A percentile compares a stretch with the other conserved stretches of the same genome.
Conservation (phyloP, 2,888 invertebrate species). For the Labia minor region DNA sequence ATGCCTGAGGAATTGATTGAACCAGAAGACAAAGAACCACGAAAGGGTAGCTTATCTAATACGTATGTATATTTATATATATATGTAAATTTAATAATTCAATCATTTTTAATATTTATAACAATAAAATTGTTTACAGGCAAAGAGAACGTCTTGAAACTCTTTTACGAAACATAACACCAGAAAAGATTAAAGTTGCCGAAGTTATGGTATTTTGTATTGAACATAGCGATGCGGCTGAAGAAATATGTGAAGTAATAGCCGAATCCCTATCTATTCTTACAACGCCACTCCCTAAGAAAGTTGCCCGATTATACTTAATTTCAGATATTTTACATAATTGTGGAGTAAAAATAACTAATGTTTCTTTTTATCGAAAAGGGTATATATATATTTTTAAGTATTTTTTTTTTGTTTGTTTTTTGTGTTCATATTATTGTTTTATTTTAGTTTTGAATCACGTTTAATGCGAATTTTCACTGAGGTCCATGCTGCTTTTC, state of each 20-base stretch:
- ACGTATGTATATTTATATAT: conserved; percentile 42
- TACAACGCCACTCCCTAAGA: conserved; percentile 70
- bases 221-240: conserved; percentile 94
- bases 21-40: conserved; percentile 53
- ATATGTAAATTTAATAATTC: too few species aligned
- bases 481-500: conserved; percentile 59
- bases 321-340: conserved; percentile 95
- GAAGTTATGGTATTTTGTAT: conserved; percentile 99
- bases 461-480: conserved; percentile 68
- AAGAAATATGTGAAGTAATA: conserved; percentile 88
- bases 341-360: conserved; percentile 89
- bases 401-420: conserved; percentile 16
- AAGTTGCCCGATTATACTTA: conserved; percentile 85
- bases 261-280: conserved; percentile 71
- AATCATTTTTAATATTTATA: background rate
- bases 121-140: conserved; percentile 39
- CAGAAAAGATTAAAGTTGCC: conserved; percentile 69
- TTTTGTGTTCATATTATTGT: conserved; percentile 18
- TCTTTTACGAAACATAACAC: conserved; percentile 72
- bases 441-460: conserved; percentile 59
- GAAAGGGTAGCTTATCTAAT: conserved; percentile 62
- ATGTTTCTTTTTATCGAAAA: conserved; percentile 85
- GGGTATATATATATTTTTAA: conserved; percentile 47
- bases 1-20: conserved; percentile 93
- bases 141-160: conserved; percentile 90